Base-by-base conservation (phyloP, 1,140 invertebrate genomes). In the Brachionus manjavacas region DNA sequence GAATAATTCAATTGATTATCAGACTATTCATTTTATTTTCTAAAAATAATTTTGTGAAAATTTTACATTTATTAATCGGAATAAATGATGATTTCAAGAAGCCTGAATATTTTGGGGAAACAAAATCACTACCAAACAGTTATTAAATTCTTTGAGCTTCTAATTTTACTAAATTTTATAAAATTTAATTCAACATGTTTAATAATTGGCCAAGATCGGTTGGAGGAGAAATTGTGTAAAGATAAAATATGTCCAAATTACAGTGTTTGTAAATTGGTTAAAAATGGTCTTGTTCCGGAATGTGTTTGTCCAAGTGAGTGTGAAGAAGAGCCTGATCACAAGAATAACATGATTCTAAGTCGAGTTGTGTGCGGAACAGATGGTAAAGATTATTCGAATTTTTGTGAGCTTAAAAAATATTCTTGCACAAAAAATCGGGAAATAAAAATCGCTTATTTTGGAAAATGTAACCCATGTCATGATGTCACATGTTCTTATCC, bases 401-500 rank as follows among this genome's bases (percentile, higher is more conserved):
- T 81, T 35, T 81, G 79, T 16, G 79, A 81, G 20, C 28, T 81
- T n/a, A 81, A 81, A 68, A 64, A 68, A 46, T 23, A 64, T 12
- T 81, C 79, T 12, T 81, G 79, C 25, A 20, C 20, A 43, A 60
- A 9, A 11, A 64, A 68, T 64, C 31, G 28, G 31, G 79, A 81
- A 20, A 64, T 81, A 46, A 81, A 81, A 68, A 60, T 81, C 7
- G 20, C 35, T n/a, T 64, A 64, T 46, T 81, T 60, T 68, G 79
- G 79, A 11, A 64, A 68, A 23, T 81, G 79, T 68, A 68, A 81
- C 43, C 79, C 84, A 4, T 85, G 84, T 16, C 55, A 83, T 55
- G 78, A 70, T 23, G 14, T 83, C 35, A 41, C n/a, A 16, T 85
- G 84, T 23, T 6, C 43, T 52, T 43, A 60, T 55, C 79, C 60